Conservation (phyloP, 2,113 vertebrate species). For the Ptyas mucosa region DNA sequence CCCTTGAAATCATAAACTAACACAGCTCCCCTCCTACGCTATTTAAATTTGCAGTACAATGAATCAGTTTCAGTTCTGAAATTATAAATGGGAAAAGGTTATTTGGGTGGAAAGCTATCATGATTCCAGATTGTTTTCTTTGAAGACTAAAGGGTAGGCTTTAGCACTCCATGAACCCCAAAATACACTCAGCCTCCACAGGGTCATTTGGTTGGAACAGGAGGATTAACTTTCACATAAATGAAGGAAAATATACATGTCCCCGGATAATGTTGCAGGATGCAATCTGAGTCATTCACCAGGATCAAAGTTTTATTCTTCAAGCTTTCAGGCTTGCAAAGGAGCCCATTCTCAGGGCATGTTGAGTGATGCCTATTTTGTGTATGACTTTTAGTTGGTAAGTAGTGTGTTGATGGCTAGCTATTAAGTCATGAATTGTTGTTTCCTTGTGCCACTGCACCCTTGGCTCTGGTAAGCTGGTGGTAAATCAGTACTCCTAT, state of each 20-base stretch:
- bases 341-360: background rate
- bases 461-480: background rate
- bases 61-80: background rate
- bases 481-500: background rate
- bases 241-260: background rate
- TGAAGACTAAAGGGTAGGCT: background rate
- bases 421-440: background rate
- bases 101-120: background rate
- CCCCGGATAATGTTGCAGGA: background rate
- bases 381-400: background rate
- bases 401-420: background rate
- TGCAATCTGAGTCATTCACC: background rate
- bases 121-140: background rate
- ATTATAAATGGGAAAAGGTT: background rate
- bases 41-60: background rate
- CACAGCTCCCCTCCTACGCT: background rate
- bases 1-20: background rate
- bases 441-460: background rate
- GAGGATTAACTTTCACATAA: background rate
- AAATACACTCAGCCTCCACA: background rate
- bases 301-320: background rate
- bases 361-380: background rate
- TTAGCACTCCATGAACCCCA: background rate
- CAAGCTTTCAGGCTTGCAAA: background rate
- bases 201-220: background rate